Percentiles rank a stretch among this genome's conserved stretches.
These are phyloP conservation scores for Brachionus plicatilis DNA, from an alignment of 1,140 invertebrate genomes.

Conservation along the genomic window DNA sequence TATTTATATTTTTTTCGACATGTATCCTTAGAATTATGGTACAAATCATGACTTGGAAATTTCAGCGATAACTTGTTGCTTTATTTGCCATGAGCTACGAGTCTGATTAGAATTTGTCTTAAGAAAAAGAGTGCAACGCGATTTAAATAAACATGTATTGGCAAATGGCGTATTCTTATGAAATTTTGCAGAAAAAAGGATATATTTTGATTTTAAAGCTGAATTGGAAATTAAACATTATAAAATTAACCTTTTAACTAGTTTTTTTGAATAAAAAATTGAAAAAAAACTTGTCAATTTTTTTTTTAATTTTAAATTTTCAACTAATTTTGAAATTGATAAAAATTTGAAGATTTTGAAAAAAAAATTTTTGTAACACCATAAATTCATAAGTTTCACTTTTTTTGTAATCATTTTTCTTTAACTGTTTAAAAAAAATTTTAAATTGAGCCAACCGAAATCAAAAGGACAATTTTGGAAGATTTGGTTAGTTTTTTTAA, in stretches of 20 bases:
- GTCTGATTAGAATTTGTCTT: not conserved
- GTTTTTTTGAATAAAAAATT: not conserved
- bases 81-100: not conserved
- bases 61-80: not conserved
- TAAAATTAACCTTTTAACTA: not conserved
- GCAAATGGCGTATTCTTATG: not conserved
- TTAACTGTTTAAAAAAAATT: no score
- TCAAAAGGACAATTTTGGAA: no score
- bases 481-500: no score
- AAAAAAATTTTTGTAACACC: no score
- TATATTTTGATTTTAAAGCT: not conserved
- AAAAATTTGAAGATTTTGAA: no score
- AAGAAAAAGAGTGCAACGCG: not conserved
- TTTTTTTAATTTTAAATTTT: no score
- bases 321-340: no score
- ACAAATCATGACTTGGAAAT: not conserved
- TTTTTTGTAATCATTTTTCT: no score
- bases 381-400: no score
- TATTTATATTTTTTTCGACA: conserved; percentile 15
- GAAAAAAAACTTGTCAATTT: no score
- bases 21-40: not conserved
- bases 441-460: no score
- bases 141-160: not conserved
- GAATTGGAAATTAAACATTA: not conserved
- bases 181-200: not conserved